Percentiles rank a stretch among this genome's conserved stretches.
phyloP scores from a whole-genome alignment of 2,888 invertebrate genomes.

The Cynaeus angustus region DNA sequence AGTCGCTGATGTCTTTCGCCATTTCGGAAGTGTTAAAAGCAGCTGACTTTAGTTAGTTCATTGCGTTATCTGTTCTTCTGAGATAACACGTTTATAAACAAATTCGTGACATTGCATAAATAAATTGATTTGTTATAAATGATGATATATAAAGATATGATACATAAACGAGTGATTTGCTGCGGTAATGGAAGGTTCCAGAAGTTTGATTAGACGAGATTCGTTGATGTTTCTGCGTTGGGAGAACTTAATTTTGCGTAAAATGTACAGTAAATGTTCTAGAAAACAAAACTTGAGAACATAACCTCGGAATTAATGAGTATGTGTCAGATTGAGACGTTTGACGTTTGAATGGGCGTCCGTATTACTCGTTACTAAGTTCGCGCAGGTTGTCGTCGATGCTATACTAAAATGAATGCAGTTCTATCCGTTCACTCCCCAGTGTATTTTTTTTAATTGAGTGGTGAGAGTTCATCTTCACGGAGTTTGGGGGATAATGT shows the following conservation, averaged over 20 bases:
- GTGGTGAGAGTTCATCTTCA: no score
- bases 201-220: background rate
- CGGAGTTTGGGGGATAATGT: no score
- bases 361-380: background rate
- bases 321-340: background rate
- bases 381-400: no score
- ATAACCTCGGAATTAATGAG: conserved; percentile 12
- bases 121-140: conserved; percentile 5
- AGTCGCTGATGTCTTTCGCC: conserved; percentile 74
- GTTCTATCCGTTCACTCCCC: no score
- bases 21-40: conserved; percentile 56
- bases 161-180: background rate
- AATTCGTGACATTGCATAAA: conserved; percentile 28
- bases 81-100: conserved; percentile 16
- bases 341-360: background rate
- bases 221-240: background rate
- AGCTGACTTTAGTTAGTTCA: background rate
- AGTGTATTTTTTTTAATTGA: no score
- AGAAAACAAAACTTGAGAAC: conserved; percentile 9
- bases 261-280: background rate
- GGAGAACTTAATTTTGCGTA: background rate
- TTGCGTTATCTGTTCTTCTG: background rate
- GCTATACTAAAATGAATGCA: no score
- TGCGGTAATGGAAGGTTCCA: background rate
- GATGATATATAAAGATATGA: background rate